Base-by-base conservation (phyloP, 2,888 invertebrate species). In the Heliconius aoede region DNA sequence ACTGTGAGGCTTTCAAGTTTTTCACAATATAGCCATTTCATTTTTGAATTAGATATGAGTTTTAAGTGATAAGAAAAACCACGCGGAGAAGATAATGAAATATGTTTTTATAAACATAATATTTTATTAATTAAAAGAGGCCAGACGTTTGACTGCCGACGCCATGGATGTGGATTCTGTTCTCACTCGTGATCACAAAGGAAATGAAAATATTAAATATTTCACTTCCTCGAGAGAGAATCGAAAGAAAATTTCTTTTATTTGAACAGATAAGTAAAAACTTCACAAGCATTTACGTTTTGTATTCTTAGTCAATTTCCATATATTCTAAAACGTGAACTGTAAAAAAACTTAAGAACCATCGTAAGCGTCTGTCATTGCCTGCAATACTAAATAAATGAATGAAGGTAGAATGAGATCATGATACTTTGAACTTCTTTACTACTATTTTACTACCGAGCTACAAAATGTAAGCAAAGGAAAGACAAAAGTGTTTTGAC, bases 331-430 rank as follows among this genome's bases (percentile, higher is more conserved):
- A n/a, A 55, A n/a, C n/a, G 55, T 55, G 55, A 9, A 55, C n/a
- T 55, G 55, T 8, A 55, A 55, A 21, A 51, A 21, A 55, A 55
- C n/a, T 55, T n/a, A 1, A n/a, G 51, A n/a, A 9, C n/a, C 51
- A n/a, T 51, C n/a, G n/a, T 51, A 55, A 55, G 21, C 55, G 74
- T 36, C 40, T 65, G 73, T 74, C 77, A 78, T 71, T 79, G 75
- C 77, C 76, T 79, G 64, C 67, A 46, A 61, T 51, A 30, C 60
- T 68, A 55, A 62, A 76, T 72, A 72, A 72, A 60, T 60, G 64
- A 60, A 76, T 67, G n/a, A 67, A 72, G 30, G n/a, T n/a, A 32
- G 26, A 69, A 55, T 36, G 58, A 58, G 32, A 60, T 65, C 65
- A 60, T 36, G 65, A 72, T 58, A 36, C 64, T 72, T 76, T 60